Evolutionary conservation across 2,113 vertebrate species (phyloP).

Genomic region (Aptenodytes forsteri): DNA sequence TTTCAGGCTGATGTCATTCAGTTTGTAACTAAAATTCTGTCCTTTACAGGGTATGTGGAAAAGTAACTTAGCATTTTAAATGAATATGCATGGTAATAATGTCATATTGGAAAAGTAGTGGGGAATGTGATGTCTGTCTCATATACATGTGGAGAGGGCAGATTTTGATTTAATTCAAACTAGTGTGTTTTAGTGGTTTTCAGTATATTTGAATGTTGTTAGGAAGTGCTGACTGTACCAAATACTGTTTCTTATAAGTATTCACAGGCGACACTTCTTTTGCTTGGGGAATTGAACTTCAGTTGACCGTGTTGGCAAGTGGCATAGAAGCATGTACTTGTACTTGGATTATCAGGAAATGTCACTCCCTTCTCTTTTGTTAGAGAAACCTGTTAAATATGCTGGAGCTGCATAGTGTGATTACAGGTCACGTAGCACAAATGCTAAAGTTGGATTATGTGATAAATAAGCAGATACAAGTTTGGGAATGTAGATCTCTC

Average conservation of each 20-base stretch:
- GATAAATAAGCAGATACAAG: not conserved
- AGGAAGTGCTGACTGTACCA: not conserved
- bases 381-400: slow-evolving; percentile 28
- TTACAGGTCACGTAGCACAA: slow-evolving; percentile 22
- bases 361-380: not conserved
- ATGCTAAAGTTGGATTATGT: slow-evolving; percentile 4
- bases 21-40: not conserved
- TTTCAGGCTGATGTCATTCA: not conserved
- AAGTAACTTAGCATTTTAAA: not conserved
- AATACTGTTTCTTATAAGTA: not conserved
- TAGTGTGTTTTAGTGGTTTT: not conserved
- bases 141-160: not conserved
- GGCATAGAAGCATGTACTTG: not conserved
- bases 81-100: not conserved
- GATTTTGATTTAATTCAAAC: not conserved
- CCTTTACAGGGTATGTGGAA: not conserved
- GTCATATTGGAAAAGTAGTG: not conserved
- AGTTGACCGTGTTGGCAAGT: not conserved
- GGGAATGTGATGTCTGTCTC: not conserved
- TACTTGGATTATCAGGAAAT: slow-evolving; percentile 26
- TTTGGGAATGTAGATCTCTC: not conserved
- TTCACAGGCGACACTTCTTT: not conserved
- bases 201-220: not conserved
- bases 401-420: not conserved
- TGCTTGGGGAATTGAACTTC: slow-evolving; percentile 1